A percentile compares a stretch with the other conserved stretches of the same genome.
These are phyloP conservation scores for Albula glossodonta DNA, from an alignment of 2,113 vertebrate species.

Conservation along the genomic window DNA sequence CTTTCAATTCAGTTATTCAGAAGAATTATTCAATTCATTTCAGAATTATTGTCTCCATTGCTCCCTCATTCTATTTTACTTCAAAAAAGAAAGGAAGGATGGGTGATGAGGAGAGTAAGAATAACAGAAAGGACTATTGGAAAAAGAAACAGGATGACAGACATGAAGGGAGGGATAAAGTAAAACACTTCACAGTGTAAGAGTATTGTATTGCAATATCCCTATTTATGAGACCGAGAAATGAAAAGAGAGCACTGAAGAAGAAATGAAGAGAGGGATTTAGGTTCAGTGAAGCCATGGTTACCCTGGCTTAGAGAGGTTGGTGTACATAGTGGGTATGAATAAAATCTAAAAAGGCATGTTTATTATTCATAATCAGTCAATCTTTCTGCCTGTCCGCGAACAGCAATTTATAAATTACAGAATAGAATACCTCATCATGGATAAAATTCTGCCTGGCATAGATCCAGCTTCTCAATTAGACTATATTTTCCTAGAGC, in stretches of 20 bases:
- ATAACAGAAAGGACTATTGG: not conserved
- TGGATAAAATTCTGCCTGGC: conserved; percentile 41
- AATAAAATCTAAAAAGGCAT: not conserved
- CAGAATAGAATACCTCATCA: conserved; percentile 42
- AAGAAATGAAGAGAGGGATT: not conserved
- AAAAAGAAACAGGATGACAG: not conserved
- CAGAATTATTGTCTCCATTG: not conserved
- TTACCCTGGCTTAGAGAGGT: conserved; percentile 43
- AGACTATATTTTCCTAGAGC: conserved; percentile 42
- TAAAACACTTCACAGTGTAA: not conserved
- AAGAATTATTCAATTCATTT: not conserved
- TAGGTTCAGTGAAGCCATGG: not conserved
- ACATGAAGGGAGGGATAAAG: not conserved
- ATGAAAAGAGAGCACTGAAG: not conserved
- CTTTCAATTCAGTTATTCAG: not conserved
- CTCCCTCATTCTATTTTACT: too few species aligned
- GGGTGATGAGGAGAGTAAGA: not conserved
- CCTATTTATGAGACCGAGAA: not conserved
- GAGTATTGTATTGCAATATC: not conserved
- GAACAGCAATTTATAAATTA: conserved; percentile 46
- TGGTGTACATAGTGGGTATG: conserved; percentile 6
- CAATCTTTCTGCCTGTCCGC: conserved; percentile 30
- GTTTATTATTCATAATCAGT: conserved; percentile 26
- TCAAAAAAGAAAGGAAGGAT: not conserved
- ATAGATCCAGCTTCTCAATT: conserved; percentile 45